These are phyloP conservation scores for Phaedon cochleariae DNA, from an alignment of 2,888 invertebrate genomes.

Conservation along the genomic window DNA sequence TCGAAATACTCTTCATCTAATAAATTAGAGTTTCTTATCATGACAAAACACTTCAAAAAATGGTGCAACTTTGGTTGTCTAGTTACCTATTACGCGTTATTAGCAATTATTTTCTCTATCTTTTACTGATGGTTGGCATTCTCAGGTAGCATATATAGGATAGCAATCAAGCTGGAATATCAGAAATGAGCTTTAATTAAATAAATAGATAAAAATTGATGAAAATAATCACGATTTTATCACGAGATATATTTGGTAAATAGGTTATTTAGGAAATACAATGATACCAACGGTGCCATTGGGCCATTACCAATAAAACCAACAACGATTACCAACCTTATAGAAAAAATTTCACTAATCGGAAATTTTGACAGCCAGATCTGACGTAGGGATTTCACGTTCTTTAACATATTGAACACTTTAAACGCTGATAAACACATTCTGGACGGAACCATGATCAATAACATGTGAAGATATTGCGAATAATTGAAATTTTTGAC, in stretches of 20 bases:
- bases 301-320: no score
- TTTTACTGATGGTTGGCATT: slow-evolving; percentile 2
- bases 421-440: not conserved
- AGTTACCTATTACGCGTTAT: not conserved
- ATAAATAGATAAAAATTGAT: slow-evolving; percentile 7
- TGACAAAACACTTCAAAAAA: slow-evolving; percentile 21
- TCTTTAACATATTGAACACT: not conserved
- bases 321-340: slow-evolving; percentile 10
- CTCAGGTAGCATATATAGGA: not conserved
- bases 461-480: not conserved
- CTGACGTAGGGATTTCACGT: not conserved
- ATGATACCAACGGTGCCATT: not conserved
- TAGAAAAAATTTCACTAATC: not conserved
- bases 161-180: not conserved
- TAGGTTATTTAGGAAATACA: slow-evolving; percentile 9
- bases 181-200: not conserved
- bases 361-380: slow-evolving; percentile 12
- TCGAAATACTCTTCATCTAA: not conserved
- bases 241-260: not conserved
- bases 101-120: not conserved
- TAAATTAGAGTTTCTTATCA: not conserved
- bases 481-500: not conserved
- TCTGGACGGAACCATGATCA: not conserved
- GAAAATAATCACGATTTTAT: not conserved
- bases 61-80: slow-evolving; percentile 3